Evolutionary conservation across 1,140 invertebrate species (phyloP).

Genomic region (Chlorops oryzae): DNA sequence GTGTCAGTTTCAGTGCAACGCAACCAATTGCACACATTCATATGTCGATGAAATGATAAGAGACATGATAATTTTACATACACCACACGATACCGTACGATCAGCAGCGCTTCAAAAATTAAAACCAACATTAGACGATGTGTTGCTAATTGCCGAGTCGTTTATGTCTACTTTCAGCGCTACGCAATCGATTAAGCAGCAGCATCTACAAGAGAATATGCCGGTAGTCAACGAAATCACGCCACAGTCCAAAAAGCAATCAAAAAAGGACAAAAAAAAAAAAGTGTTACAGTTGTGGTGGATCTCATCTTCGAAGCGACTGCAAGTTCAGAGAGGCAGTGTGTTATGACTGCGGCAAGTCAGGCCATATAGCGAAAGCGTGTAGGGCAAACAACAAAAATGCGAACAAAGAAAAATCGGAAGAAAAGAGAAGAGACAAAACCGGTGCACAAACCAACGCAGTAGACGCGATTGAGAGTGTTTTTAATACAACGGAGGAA

Average conservation of each 20-base stretch:
- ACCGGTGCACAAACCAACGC: neutral
- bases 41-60: constrained; percentile 18
- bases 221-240: no score
- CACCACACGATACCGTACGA: constrained; percentile 11
- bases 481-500: neutral
- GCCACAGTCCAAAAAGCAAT: no score
- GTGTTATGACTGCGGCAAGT: neutral
- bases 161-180: neutral
- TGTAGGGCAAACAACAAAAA: neutral
- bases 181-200: no score
- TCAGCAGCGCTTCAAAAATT: constrained; percentile 8
- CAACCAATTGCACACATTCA: neutral
- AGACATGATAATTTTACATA: constrained; percentile 2
- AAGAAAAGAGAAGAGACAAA: no score
- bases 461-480: neutral
- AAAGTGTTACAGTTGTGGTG: no score
- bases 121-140: neutral
- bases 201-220: no score
- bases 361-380: neutral
- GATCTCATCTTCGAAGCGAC: neutral
- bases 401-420: no score
- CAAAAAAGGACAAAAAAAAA: no score
- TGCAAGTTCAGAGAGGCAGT: neutral
- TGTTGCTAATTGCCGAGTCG: constrained; percentile 3
- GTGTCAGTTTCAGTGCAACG: constrained; percentile 15